Base-by-base conservation (phyloP, 2,797 vertebrate species). In the Telmatherina bonti region DNA sequence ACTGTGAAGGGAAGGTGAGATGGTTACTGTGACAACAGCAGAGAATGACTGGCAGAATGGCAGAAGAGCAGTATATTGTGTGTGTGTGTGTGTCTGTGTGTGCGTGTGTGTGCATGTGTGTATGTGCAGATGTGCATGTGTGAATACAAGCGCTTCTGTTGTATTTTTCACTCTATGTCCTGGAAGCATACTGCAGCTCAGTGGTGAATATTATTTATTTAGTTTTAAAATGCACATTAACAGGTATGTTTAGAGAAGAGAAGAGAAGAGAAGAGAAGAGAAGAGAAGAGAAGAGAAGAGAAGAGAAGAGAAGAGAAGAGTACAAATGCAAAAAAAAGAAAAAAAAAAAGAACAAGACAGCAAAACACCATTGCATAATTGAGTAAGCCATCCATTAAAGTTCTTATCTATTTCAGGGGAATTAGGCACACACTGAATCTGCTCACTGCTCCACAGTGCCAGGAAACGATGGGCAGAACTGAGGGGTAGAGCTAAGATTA, bases 11-110 rank as follows among this genome's bases (percentile, higher is more conserved):
- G 89, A 91, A 93, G 95, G 92, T 94, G 77, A 94, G 88, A 93
- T 86, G 89, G 91, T 92, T 94, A 93, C 91, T 94, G 90, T 95
- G 93, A 95, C 90, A 95, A 94, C 88, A 80, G 86, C 88, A 89
- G 83, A 87, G 82, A 91, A 89, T 88, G 78, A 92, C 60, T 78
- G 88, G 75, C 81, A 55, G 83, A 84, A 61, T 83, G 85, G 78
- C 81, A 79, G 85, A 64, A n/a, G 64, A 73, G 65, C 70, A 67
- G 59, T 22, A 18, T 51, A 33, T 55, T 69, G 64, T 72, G 57
- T 47, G 59, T 35, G 43, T 51, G 16, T 59, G 29, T 80, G 64
- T 64, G 65, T 61, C 66, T 61, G 65, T 31, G 67, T n/a, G n/a
- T n/a, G n/a, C n/a, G 62, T 70, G 63, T 72, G 57, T 45, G 59